Percentiles rank a stretch among this genome's conserved stretches.
phyloP scores from a whole-genome alignment of 2,113 vertebrate genomes.

The Sander vitreus region DNA sequence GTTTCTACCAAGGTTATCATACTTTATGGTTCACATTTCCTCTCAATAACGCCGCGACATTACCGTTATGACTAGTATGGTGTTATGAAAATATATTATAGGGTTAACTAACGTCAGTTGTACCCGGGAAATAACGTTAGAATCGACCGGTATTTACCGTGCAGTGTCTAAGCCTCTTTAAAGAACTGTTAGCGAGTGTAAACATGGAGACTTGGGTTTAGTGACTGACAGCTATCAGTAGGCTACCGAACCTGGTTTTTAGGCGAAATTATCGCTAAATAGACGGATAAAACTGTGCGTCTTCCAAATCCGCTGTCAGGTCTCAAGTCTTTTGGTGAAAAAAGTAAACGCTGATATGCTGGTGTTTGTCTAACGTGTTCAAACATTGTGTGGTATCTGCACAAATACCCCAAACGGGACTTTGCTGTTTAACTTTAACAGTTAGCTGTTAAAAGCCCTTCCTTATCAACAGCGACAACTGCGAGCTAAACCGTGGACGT shows the following conservation, averaged over 20 bases:
- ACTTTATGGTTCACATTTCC: background rate
- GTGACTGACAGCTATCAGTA: background rate
- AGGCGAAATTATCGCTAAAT: background rate
- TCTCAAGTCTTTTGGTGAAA: background rate
- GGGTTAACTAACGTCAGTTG: background rate
- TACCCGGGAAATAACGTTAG: constrained; percentile 7
- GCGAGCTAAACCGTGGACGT: background rate
- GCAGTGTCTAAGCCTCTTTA: background rate
- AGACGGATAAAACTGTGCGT: constrained; percentile 1
- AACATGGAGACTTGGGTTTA: background rate
- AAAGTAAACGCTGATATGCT: constrained; percentile 1
- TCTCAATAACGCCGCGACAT: background rate
- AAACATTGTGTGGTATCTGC: background rate
- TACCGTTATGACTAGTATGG: background rate
- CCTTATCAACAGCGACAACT: constrained; percentile 41
- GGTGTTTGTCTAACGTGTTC: constrained; percentile 10
- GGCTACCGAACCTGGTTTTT: background rate
- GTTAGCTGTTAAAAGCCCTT: constrained; percentile 43
- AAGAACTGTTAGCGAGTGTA: background rate
- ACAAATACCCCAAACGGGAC: background rate
- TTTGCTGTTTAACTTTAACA: constrained; percentile 41
- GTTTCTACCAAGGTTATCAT: constrained; percentile 8
- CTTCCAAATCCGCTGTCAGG: background rate
- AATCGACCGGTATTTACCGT: background rate
- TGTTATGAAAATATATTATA: background rate